Conservation (phyloP, 1,140 invertebrate genomes). For the Drosophila kikkawai region DNA sequence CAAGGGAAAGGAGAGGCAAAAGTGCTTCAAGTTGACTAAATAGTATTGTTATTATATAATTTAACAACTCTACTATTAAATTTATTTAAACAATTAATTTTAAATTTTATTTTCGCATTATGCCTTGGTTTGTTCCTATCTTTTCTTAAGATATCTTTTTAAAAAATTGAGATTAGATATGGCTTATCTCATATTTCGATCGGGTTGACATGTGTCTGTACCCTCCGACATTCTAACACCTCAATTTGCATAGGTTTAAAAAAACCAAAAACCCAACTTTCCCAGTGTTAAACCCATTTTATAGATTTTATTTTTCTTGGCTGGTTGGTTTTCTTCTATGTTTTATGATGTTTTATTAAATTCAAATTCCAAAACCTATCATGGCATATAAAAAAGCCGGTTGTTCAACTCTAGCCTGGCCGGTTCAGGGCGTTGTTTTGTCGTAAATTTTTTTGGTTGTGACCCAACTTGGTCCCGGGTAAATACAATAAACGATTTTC, state of each 20-base stretch:
- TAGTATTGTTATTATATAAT: background rate
- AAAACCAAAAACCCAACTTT: conserved; percentile 19
- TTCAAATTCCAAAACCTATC: conserved; percentile 51
- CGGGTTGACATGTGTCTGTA: conserved; percentile 12
- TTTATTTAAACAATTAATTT: background rate
- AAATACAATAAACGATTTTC: conserved; percentile 51
- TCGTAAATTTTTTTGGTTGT: conserved; percentile 48
- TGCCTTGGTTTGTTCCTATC: background rate
- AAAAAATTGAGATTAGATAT: conserved; percentile 18
- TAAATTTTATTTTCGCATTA: background rate
- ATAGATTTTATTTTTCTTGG: conserved; percentile 12
- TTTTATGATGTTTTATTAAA: conserved; percentile 54
- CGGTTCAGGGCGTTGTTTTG: conserved; percentile 36
- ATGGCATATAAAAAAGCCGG: conserved; percentile 30
- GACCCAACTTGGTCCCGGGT: conserved; percentile 18
- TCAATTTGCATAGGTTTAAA: conserved; percentile 32
- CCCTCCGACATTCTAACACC: conserved; percentile 16
- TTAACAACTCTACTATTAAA: background rate
- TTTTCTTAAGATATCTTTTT: background rate
- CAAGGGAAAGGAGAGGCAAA: background rate
- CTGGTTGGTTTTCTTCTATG: conserved; percentile 13
- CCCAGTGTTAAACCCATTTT: conserved; percentile 17
- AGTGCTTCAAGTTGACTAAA: background rate
- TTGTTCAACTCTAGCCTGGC: background rate
- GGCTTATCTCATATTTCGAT: conserved; percentile 32